These are phyloP conservation scores for Coelopa pilipes DNA, from an alignment of 2,888 invertebrate genomes.

Conservation along the genomic window DNA sequence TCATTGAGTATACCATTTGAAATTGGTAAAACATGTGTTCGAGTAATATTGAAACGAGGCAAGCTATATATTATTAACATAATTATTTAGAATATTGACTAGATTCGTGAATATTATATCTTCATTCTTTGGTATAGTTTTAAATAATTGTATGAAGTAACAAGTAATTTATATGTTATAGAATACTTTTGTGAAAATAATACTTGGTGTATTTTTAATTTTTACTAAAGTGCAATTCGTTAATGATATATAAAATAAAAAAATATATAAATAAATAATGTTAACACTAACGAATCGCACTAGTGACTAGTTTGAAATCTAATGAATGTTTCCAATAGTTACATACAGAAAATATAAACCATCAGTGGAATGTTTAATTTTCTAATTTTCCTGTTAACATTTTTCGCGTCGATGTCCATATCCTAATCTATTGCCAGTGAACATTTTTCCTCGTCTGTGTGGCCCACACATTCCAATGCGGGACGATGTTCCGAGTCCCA, in stretches of 20 bases:
- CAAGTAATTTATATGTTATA: too few species aligned
- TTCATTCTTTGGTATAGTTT: too few species aligned
- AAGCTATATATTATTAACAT: not conserved
- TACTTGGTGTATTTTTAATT: not conserved
- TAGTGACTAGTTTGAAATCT: not conserved
- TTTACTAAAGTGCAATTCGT: not conserved
- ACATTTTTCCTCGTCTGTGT: slow-evolving; percentile 72
- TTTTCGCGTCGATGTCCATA: too few species aligned
- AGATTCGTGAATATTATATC: not conserved
- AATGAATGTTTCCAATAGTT: too few species aligned
- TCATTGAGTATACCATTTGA: not conserved
- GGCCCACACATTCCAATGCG: slow-evolving; percentile 83
- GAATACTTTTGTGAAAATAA: not conserved
- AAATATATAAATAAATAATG: not conserved
- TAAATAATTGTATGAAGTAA: too few species aligned
- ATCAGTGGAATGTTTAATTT: not conserved
- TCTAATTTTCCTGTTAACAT: too few species aligned
- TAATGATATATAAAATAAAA: too few species aligned
- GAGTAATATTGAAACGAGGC: not conserved
- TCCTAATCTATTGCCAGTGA: slow-evolving; percentile 64
- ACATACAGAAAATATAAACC: not conserved
- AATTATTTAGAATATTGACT: slow-evolving; percentile 2
- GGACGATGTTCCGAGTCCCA: slow-evolving; percentile 95
- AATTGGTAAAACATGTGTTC: not conserved
- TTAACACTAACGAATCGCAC: slow-evolving; percentile 1